A percentile compares a stretch with the other conserved stretches of the same genome.
These are phyloP conservation scores for Callipepla californica DNA, from an alignment of 2,113 vertebrate genomes.

Conservation along the genomic window DNA sequence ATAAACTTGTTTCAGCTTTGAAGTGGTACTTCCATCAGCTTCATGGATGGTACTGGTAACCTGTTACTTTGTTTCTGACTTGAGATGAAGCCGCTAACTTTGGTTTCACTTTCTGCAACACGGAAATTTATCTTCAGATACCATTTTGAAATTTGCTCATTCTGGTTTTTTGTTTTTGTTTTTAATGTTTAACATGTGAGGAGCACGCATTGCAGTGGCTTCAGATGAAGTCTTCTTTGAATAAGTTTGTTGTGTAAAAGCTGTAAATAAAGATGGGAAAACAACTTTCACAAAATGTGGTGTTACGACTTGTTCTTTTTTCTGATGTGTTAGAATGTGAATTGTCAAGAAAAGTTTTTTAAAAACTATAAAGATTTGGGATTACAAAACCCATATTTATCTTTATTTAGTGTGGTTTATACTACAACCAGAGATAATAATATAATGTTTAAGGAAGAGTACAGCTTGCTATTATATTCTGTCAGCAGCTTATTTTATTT, in stretches of 20 bases:
- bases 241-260: background rate
- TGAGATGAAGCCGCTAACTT: background rate
- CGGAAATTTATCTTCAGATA: background rate
- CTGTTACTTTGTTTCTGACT: background rate
- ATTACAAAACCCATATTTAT: background rate
- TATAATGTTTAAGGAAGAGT: background rate
- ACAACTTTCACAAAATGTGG: background rate
- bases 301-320: background rate
- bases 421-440: background rate
- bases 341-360: background rate
- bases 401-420: background rate
- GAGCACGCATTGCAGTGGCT: background rate
- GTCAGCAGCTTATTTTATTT: background rate
- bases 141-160: background rate
- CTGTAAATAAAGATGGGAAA: background rate
- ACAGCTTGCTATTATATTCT: background rate
- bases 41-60: background rate
- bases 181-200: background rate
- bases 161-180: background rate
- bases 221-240: background rate
- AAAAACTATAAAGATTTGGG: background rate
- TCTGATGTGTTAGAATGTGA: background rate
- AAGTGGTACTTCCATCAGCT: background rate
- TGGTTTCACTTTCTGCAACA: background rate
- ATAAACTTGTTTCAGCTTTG: background rate